Conservation (phyloP, 2,888 invertebrate genomes). For the Cremastobaeus sp. region DNA sequence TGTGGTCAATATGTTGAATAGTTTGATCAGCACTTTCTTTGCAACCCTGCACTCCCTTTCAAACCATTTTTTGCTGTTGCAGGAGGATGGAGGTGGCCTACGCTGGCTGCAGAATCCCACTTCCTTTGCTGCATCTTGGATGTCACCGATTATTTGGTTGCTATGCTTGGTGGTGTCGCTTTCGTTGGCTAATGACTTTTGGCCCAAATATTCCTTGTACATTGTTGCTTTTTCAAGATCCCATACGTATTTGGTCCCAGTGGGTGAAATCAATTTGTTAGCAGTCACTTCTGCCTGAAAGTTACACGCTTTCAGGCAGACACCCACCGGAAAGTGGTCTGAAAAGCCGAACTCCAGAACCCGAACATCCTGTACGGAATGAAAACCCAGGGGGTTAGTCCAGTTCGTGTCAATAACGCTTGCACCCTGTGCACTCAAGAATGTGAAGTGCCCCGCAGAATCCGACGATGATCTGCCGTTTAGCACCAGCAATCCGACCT, state of each 20-base stretch:
- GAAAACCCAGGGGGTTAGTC: conserved; percentile 7
- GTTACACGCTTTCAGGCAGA: neutral
- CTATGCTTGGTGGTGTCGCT: neutral
- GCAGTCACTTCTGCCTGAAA: neutral
- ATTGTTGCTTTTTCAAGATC: neutral
- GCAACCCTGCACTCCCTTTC: conserved; percentile 16
- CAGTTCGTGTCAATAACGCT: conserved; percentile 28
- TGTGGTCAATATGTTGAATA: conserved; percentile 13
- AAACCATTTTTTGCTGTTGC: conserved; percentile 4
- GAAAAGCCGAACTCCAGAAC: conserved; percentile 3
- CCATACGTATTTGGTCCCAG: neutral
- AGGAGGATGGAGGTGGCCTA: neutral
- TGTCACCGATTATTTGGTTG: too few relatives aligned
- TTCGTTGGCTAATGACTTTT: neutral
- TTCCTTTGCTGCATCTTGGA: neutral
- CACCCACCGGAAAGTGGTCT: conserved; percentile 1
- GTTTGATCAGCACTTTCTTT: conserved; percentile 1
- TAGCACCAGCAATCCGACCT: conserved; percentile 9
- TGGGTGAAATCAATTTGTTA: neutral
- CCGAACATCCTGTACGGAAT: neutral
- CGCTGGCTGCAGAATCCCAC: neutral
- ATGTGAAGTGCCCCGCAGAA: conserved; percentile 11
- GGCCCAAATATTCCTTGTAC: neutral
- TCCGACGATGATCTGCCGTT: conserved; percentile 25
- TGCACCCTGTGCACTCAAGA: neutral